A percentile compares a stretch with the other conserved stretches of the same genome.
Conservation (phyloP, 2,113 vertebrate genomes). For the Sardina pilchardus region DNA sequence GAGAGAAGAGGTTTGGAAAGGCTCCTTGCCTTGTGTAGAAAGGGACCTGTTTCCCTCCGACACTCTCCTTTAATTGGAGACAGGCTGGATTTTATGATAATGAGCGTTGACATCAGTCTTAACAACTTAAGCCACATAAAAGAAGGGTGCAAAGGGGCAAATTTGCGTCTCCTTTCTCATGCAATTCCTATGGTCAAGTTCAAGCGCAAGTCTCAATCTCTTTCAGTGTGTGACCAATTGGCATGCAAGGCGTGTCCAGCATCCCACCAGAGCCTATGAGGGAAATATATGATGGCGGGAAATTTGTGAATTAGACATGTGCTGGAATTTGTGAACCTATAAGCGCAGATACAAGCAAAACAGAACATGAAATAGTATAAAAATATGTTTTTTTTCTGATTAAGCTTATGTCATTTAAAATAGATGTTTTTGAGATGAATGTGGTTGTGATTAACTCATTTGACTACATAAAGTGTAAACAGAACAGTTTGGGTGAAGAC, state of each 20-base stretch:
- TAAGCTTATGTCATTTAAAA: no score
- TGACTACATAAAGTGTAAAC: no score
- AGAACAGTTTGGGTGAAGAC: no score
- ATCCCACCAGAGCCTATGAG: neutral
- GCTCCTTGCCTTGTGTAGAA: constrained; percentile 59
- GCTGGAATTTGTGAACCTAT: neutral
- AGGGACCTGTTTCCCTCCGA: constrained; percentile 56
- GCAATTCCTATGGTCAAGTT: constrained; percentile 75
- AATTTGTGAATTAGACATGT: neutral
- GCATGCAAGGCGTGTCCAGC: constrained; percentile 59
- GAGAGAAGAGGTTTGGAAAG: constrained; percentile 39
- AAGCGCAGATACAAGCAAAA: neutral
- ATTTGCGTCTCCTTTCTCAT: constrained; percentile 70
- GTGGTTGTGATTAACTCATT: no score
- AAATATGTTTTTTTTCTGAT: no score
- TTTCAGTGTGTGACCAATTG: constrained; percentile 50
- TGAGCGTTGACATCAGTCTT: constrained; percentile 72
- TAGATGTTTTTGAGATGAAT: no score
- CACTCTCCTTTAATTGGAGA: constrained; percentile 72
- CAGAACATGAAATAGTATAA: neutral
- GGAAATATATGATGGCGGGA: constrained; percentile 14
- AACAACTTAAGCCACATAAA: constrained; percentile 61
- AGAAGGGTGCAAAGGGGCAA: constrained; percentile 65
- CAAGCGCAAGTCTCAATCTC: constrained; percentile 62
- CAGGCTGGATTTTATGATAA: constrained; percentile 75